Conservation (phyloP, 2,113 vertebrate genomes). For the Pangasianodon gigas region DNA sequence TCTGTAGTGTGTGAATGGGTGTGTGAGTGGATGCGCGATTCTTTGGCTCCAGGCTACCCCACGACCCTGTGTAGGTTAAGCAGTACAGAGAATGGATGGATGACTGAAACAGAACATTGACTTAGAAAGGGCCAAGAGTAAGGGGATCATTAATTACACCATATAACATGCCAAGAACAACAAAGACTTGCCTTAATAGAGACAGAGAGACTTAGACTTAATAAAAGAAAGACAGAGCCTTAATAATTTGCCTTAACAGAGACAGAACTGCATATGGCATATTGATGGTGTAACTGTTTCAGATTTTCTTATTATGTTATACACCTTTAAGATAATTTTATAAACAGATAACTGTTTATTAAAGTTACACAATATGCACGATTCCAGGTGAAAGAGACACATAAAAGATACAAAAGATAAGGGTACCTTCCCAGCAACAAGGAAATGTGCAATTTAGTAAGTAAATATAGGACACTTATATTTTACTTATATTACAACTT, state of each 20-base stretch:
- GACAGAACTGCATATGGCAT: no score
- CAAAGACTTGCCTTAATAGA: neutral
- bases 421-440: neutral
- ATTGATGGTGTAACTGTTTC: no score
- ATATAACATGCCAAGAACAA: neutral
- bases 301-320: no score
- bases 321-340: no score
- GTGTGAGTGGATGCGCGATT: no score
- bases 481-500: no score
- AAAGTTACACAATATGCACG: neutral
- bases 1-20: no score
- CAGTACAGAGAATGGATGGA: no score
- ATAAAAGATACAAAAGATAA: neutral
- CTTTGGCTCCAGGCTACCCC: no score
- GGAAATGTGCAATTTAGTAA: neutral
- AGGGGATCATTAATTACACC: neutral
- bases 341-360: neutral
- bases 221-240: neutral
- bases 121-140: neutral
- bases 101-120: neutral
- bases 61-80: no score
- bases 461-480: neutral
- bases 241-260: neutral
- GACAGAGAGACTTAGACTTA: neutral
- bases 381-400: neutral